Percentiles rank a stretch among this genome's conserved stretches.
phyloP scores from a whole-genome alignment of 2,797 vertebrate species.

The Mionectes olivaceus region DNA sequence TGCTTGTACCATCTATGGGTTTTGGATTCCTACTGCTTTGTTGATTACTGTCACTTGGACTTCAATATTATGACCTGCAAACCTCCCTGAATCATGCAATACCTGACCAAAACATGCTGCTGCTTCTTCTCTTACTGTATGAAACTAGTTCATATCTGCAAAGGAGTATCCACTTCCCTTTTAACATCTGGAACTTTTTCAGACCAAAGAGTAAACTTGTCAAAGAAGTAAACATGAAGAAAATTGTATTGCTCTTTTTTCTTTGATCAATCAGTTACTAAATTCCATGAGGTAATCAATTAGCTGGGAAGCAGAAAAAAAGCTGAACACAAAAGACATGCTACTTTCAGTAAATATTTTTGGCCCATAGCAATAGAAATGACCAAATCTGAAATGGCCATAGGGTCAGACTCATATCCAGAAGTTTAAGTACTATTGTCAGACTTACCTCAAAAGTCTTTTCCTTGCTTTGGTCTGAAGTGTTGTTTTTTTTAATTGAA shows the following conservation, averaged over 20 bases:
- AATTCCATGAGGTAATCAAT: constrained; percentile 87
- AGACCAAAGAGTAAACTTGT: constrained; percentile 84
- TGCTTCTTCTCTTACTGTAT: constrained; percentile 34
- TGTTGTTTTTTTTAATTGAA: neutral
- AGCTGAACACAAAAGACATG: neutral
- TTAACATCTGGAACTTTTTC: constrained; percentile 81
- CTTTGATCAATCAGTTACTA: constrained; percentile 88
- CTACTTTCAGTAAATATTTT: neutral
- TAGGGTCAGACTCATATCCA: neutral
- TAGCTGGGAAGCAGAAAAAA: constrained; percentile 73
- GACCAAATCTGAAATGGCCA: neutral
- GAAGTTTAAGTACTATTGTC: neutral
- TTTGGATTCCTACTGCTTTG: neutral
- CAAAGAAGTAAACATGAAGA: constrained; percentile 87
- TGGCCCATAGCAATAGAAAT: neutral
- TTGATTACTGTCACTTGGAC: neutral
- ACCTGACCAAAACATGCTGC: neutral
- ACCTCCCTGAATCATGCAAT: neutral
- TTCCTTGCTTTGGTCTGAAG: neutral
- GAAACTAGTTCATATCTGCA: constrained; percentile 72
- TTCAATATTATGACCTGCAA: neutral
- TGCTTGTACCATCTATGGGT: neutral
- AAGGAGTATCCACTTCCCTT: constrained; percentile 78
- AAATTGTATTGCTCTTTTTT: constrained; percentile 86
- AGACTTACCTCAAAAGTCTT: neutral